phyloP scores from a whole-genome alignment of 2,888 invertebrate species.

The Dryobota labecula region DNA sequence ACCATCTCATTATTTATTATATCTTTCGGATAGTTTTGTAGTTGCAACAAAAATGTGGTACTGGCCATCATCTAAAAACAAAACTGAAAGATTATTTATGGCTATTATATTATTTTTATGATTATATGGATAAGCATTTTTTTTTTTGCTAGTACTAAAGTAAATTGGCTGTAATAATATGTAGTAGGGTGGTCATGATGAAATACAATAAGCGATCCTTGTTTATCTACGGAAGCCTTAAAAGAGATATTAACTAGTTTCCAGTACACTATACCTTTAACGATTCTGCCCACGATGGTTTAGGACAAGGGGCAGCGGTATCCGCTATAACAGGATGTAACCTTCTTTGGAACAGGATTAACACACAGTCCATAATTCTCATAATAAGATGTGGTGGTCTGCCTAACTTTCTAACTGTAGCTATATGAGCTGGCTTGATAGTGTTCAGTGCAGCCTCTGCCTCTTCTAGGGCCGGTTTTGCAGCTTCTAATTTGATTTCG shows the following conservation, averaged over 20 bases:
- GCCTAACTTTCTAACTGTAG: conserved; percentile 98
- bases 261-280: conserved; percentile 90
- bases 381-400: conserved; percentile 99
- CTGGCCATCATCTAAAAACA: conserved; percentile 96
- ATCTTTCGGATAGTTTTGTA: conserved; percentile 98
- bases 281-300: conserved; percentile 99
- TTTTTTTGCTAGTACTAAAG: neutral
- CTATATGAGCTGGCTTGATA: conserved; percentile 98
- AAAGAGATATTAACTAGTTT: neutral
- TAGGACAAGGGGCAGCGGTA: conserved; percentile 95
- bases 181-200: neutral
- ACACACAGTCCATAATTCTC: conserved; percentile 99
- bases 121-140: neutral
- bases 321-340: conserved; percentile 96
- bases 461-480: conserved; percentile 98
- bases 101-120: too few relatives aligned
- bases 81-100: conserved; percentile 18
- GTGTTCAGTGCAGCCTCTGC: conserved; percentile 98
- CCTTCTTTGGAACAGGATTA: conserved; percentile 97
- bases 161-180: neutral
- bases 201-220: neutral
- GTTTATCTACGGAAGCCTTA: neutral
- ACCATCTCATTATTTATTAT: conserved; percentile 99
- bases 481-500: conserved; percentile 98
- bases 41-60: conserved; percentile 96